Conservation (phyloP, 2,113 vertebrate genomes). For the Siniperca knerii region DNA sequence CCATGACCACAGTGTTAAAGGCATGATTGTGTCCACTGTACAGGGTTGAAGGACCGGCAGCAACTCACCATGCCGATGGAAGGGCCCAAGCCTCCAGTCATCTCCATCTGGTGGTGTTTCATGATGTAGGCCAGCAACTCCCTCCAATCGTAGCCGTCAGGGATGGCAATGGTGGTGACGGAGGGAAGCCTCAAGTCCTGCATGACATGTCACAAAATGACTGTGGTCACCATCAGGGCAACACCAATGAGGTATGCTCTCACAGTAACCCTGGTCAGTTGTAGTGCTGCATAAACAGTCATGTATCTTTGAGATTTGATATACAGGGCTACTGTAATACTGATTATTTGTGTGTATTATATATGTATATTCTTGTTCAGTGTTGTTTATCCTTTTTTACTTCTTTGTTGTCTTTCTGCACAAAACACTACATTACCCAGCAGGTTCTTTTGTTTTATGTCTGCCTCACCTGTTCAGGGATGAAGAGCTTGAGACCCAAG, state of each 20-base stretch:
- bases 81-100: constrained; percentile 93
- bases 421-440: not conserved
- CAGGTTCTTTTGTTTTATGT: not conserved
- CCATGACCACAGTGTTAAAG: not conserved
- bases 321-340: too few relatives aligned
- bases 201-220: constrained; percentile 5
- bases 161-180: constrained; percentile 89
- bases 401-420: not conserved
- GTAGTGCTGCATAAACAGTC: not conserved
- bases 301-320: not conserved
- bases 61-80: constrained; percentile 89
- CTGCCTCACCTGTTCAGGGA: constrained; percentile 89
- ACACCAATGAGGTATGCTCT: not conserved
- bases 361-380: not conserved
- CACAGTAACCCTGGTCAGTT: not conserved
- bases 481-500: constrained; percentile 92
- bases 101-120: constrained; percentile 89
- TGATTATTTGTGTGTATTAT: not conserved
- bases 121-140: constrained; percentile 89
- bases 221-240: constrained; percentile 1
- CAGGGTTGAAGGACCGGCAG: not conserved
- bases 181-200: constrained; percentile 91
- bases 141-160: constrained; percentile 90
- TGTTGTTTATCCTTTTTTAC: not conserved
- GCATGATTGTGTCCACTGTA: not conserved